Conservation (phyloP, 2,797 vertebrate species). For the Catostomus latipinnis region DNA sequence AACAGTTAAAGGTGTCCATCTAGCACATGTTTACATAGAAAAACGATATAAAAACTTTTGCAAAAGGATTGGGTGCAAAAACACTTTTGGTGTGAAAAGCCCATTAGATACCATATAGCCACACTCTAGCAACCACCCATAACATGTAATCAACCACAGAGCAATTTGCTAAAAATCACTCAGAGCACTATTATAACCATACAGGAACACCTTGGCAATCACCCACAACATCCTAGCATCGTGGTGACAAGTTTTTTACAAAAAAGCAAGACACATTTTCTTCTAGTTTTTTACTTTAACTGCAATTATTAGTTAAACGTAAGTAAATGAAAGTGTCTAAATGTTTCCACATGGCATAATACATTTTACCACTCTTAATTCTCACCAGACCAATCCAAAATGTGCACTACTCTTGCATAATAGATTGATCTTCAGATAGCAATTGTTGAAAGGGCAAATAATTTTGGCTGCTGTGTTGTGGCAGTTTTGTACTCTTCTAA, state of each 20-base stretch:
- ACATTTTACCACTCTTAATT: conserved; percentile 14
- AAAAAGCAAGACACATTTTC: too few relatives aligned
- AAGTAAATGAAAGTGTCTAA: neutral
- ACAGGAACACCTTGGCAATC: neutral
- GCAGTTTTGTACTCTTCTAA: neutral
- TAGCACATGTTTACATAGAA: too few relatives aligned
- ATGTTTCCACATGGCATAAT: neutral
- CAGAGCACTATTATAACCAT: neutral
- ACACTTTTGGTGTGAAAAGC: too few relatives aligned
- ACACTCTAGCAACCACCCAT: too few relatives aligned
- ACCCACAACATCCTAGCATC: neutral
- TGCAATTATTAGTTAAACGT: neutral
- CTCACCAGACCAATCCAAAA: conserved; percentile 4
- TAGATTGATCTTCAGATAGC: conserved; percentile 3
- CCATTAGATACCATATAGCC: too few relatives aligned
- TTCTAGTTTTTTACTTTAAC: neutral
- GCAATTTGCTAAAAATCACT: neutral
- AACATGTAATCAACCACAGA: neutral
- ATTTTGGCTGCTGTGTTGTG: neutral
- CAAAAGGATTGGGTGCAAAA: too few relatives aligned
- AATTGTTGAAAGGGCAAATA: conserved; percentile 12
- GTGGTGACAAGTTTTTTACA: too few relatives aligned
- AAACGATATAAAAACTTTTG: too few relatives aligned
- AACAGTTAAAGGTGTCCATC: too few relatives aligned
- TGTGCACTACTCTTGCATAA: conserved; percentile 3